phyloP scores from a whole-genome alignment of 1,140 invertebrate species.

The Metopolophium dirhodum region DNA sequence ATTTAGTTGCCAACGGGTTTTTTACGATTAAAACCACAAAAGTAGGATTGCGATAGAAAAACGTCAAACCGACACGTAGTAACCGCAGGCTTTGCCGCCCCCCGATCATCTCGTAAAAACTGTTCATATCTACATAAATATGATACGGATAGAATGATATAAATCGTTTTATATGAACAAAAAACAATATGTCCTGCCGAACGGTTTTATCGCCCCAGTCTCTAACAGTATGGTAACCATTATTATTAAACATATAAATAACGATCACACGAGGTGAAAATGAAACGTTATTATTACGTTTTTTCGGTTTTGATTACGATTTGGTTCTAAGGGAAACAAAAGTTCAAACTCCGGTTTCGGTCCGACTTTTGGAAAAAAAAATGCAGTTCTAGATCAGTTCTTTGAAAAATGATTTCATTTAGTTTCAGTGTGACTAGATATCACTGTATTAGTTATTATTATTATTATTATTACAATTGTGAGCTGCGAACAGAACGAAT shows the following conservation, averaged over 20 bases:
- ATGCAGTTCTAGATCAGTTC: neutral
- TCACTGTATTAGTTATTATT: too few species aligned
- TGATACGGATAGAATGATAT: neutral
- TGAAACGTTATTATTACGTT: neutral
- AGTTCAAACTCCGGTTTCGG: neutral
- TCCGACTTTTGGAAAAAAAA: too few species aligned
- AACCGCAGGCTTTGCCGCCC: neutral
- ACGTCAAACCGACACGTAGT: neutral
- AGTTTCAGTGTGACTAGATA: too few species aligned
- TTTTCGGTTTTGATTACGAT: neutral
- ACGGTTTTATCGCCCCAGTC: neutral
- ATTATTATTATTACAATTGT: too few species aligned
- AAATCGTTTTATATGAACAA: neutral
- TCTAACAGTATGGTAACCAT: neutral
- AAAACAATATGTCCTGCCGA: neutral
- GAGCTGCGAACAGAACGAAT: too few species aligned
- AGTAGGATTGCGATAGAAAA: neutral
- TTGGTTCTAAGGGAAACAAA: neutral
- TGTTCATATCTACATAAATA: neutral
- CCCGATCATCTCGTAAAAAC: neutral
- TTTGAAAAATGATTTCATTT: neutral
- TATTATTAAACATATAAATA: neutral
- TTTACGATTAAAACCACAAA: neutral
- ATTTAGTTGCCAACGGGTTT: neutral
- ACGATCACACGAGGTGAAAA: neutral